Evolutionary conservation across 2,797 vertebrate species (phyloP), one percentile per base, ranked within the genome.

Genomic region (Geotrypetes seraphini): DNA sequence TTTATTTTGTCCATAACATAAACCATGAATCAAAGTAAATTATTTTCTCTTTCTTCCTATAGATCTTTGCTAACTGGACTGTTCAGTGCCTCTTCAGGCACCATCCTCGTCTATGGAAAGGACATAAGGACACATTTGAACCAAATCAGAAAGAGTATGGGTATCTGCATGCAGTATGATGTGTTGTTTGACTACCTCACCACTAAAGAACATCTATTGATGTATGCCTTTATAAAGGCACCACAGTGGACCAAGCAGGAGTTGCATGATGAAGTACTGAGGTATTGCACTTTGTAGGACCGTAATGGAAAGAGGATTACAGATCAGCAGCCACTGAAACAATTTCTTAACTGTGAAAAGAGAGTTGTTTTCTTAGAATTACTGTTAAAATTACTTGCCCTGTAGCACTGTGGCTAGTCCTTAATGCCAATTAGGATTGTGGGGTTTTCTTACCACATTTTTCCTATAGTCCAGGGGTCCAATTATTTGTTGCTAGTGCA

Each of bases 101-200:
- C 81, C 4, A 90, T 99, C 22, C 78, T 90, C 61, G 87, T 98
- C 8, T 93, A 93, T 3, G 91, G 89, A 12, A 86, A 73, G 64
- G 89, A 97, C 47, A 92, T 91, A 77, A 78, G 83, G 61, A 63
- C 53, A 8, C 75, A 85, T 48, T 78, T 85, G 1, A 71, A 86
- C 4, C 71, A 67, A 0, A 54, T 93, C 13, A 85, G 91, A 39
- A 87, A 71, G 61, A 85, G 82, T 33, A 86, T 98, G 53, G 95
- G 96, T 0, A 90, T 99, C 35, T 98, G 95, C 60, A 97, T 99
- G 94, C 96, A 99, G 45, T 94, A 98, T 1, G 86, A 99, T 0
- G 92, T 97, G 37, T 76, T 92, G 34, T 98, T 98, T 36, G 83
- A 91, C 40, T 88, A 96, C 48, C 88, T 99, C 46, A 97, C 91